Base-by-base conservation (phyloP, 2,797 vertebrate genomes). In the Ptychobarbus kaznakovi region DNA sequence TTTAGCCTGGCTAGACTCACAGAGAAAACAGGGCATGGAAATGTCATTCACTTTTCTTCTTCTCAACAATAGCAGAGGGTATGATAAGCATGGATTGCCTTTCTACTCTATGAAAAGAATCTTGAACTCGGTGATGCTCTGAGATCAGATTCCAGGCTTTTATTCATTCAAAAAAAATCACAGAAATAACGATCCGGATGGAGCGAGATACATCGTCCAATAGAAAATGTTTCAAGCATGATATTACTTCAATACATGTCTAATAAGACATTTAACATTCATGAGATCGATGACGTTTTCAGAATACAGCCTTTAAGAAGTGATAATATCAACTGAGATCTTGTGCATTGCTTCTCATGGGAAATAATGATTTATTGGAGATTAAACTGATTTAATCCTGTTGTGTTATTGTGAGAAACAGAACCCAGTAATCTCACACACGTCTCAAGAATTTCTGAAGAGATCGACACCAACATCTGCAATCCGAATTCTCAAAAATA, bases 51-150 rank as follows among this genome's bases (percentile, higher is more conserved):
- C 49, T 75, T 44, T 35, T 32, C 69, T 69, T 73, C 40, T 32
- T 32, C 80, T 84, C 25, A 58, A 44, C 72, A 68, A 51, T 51
- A 83, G 44, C 15, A n/a, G 56, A 75, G 49, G 38, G 20, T 40
- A 18, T 25, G n/a, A 44, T 35, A 73, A n/a, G 56, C 70, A 32
- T 22, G 1, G 66, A 70, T 53, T 72, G 7, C 35, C 22, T 69
- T 73, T 74, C 12, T 61, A 42, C 53, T 28, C 68, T 82, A 20
- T 56, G 5, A 56, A 82, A 61, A 11, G 46, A 16, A 83, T 66
- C 42, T 68, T 53, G 46, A 18, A 76, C 44, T 76, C 61, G 1
- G 20, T 16, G 72, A 61, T 22, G 11, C n/a, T 74, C 12, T 11
- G 35, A 58, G 38, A 80, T 72, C 20, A 40, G 28, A 49, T 38